Evolutionary conservation across 2,113 vertebrate genomes (phyloP), one percentile per base, ranked within the genome.

Genomic region (Etia nguti): DNA sequence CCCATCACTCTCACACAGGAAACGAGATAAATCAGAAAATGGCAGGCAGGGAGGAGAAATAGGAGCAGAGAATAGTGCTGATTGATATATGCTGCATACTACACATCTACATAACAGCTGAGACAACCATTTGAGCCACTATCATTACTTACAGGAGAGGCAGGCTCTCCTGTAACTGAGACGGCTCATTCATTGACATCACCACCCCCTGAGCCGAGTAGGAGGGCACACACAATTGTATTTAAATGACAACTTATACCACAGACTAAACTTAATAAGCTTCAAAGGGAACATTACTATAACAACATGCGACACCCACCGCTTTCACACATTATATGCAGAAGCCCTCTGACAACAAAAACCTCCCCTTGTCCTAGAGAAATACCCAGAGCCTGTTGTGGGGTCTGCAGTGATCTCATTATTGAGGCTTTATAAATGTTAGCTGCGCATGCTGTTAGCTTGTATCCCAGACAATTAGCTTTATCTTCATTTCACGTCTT

Each of bases 381-480:
- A 31, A 65, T 34, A 54, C 85, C 62, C 38, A 18, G 83, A 75
- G 22, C 22, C 24, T n/a, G n/a, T 22, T 82, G 60, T 24, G n/a
- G 22, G 75, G 84, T 93, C 93, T 81, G 20, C 68, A 29, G 88
- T 86, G 92, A 90, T 90, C 92, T 95, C 88, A 89, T 95, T 93
- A 93, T 60, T 3, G 56, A 26, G 26, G 24, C 86, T 79, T 90
- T 80, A 79, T 41, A 43, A 85, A 77, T 5, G 10, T 80, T 82
- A 60, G 73, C 9, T 46, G 65, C 55, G 38, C 83, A 43, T 41
- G 59, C 82, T 70, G 77, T 48, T 62, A 8, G 43, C 48, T 29
- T 46, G 43, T 29, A 38, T 62, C 24, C 50, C 2, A 1, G 55
- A 70, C 16, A 65, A 79, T 75, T 41, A 16, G 10, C 15, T 43